Base-by-base conservation (phyloP, 2,797 vertebrate species). In the Nannoperca australis region DNA sequence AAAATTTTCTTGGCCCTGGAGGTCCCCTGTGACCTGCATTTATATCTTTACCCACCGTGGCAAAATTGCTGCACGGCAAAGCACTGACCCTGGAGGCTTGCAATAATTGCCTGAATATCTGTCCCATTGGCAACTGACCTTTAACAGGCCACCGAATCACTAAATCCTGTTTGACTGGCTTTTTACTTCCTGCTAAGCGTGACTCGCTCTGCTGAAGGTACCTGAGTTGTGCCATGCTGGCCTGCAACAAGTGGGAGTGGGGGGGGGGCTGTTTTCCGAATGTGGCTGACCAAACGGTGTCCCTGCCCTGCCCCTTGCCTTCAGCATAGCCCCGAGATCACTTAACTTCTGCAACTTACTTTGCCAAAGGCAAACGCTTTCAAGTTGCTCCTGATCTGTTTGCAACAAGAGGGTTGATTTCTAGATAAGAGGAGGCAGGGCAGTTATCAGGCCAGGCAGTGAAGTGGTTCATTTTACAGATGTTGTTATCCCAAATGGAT, bases 101-200 rank as follows among this genome's bases (percentile, higher is more conserved):
- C 82, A 89, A 82, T 94, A 95, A 95, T 94, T 95, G 93, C 89
- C 11, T 15, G 69, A 92, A 95, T 91, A 94, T 95, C 93, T 95
- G 90, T 91, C 76, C 89, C 51, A 84, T 69, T 83, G 88, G 87
- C 77, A 60, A 70, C 88, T 89, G 86, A 90, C 88, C 94, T 90
- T 95, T 94, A 94, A 91, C 89, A 88, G 82, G 84, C 60, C 71
- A 70, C 84, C 17, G 66, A 92, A 70, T 86, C 79, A 62, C 89
- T 81, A 90, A 93, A 89, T 90, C 91, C 88, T 90, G 83, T 92
- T 93, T 85, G 56, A 88, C 85, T 56, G 69, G 76, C 83, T 87
- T 90, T 89, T 90, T 75, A 82, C 83, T 86, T 89, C 85, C 83
- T 87, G 70, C 77, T 66, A 86, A 88, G 89, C 76, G 18, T 87